phyloP scores from a whole-genome alignment of 2,797 vertebrate genomes.

The Synanceia verrucosa region DNA sequence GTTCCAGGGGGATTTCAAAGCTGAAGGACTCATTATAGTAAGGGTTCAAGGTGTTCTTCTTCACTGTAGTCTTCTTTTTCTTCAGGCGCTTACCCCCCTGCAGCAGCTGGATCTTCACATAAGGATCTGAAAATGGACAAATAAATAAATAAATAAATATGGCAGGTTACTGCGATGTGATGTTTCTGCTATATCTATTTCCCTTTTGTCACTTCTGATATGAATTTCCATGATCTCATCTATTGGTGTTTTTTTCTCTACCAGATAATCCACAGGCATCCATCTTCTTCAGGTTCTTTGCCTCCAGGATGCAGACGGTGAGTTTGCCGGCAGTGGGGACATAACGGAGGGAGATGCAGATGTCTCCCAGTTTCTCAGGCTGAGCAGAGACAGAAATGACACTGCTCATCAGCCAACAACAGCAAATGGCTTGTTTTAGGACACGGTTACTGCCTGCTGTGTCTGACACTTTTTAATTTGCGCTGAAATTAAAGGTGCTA shows the following conservation, averaged over 20 bases:
- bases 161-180: neutral
- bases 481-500: no score
- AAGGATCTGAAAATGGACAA: slow-evolving; percentile 89
- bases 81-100: slow-evolving; percentile 97
- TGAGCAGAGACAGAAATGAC: slow-evolving; percentile 62
- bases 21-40: slow-evolving; percentile 99
- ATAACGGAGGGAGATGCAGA: slow-evolving; percentile 97
- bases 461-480: no score
- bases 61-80: slow-evolving; percentile 99
- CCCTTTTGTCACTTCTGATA: neutral
- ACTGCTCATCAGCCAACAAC: slow-evolving; percentile 11
- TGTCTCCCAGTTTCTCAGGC: slow-evolving; percentile 98
- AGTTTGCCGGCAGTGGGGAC: slow-evolving; percentile 98
- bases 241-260: slow-evolving; percentile 52
- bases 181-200: neutral
- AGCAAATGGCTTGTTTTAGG: neutral
- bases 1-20: slow-evolving; percentile 98
- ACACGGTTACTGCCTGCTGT: neutral
- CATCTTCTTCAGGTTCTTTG: slow-evolving; percentile 99
- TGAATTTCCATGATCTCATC: neutral
- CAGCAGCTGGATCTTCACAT: slow-evolving; percentile 97
- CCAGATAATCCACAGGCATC: slow-evolving; percentile 98
- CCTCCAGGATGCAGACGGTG: slow-evolving; percentile 97
- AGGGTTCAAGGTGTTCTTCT: slow-evolving; percentile 98
- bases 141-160: slow-evolving; percentile 1